Evolutionary conservation across 2,113 vertebrate genomes (phyloP).

Genomic region (Butorides virescens): DNA sequence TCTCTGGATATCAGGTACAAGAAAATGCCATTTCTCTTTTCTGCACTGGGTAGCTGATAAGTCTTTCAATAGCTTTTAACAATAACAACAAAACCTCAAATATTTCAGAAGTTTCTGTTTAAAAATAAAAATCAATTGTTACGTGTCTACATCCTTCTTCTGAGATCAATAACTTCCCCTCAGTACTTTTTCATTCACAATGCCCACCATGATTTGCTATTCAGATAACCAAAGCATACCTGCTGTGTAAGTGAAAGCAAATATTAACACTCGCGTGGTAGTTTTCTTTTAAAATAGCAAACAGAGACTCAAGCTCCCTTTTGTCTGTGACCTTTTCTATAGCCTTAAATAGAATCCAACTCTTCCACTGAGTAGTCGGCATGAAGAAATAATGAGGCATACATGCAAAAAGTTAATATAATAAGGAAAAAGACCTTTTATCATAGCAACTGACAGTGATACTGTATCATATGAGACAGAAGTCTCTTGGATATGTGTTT

Average conservation of each 20-base stretch:
- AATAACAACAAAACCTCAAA: background rate
- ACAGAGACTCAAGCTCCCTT: constrained; percentile 5
- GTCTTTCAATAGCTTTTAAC: constrained; percentile 30
- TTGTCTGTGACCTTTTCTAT: constrained; percentile 51
- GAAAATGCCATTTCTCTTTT: background rate
- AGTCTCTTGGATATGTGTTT: background rate
- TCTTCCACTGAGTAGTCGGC: background rate
- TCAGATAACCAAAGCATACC: constrained; percentile 29
- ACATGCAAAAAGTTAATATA: constrained; percentile 3
- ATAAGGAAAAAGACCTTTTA: background rate
- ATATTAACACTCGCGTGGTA: constrained; percentile 51
- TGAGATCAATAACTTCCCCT: background rate
- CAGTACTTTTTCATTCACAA: background rate
- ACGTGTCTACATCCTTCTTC: background rate
- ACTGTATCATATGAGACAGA: background rate
- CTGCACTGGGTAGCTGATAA: background rate
- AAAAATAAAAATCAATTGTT: background rate
- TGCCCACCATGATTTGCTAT: constrained; percentile 20
- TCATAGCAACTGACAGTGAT: background rate
- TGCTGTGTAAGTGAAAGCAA: constrained; percentile 62
- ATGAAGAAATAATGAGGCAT: constrained; percentile 26
- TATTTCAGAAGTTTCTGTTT: background rate
- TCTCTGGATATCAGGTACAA: background rate
- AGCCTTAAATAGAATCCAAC: constrained; percentile 40
- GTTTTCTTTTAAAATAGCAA: constrained; percentile 51